phyloP scores from a whole-genome alignment of 2,888 invertebrate species.

The Endomychus coccineus region DNA sequence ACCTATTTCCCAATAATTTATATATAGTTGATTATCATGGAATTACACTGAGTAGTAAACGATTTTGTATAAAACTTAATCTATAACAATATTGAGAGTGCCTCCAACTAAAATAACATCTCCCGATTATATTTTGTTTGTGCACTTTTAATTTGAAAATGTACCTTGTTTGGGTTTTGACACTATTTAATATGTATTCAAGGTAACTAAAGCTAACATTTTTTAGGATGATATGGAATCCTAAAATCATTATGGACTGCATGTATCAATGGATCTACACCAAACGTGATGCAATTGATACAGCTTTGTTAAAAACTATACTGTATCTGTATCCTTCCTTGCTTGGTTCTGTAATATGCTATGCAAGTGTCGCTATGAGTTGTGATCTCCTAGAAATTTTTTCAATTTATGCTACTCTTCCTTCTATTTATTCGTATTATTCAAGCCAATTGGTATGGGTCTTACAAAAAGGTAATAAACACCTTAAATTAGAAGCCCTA shows the following conservation, averaged over 20 bases:
- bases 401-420: not conserved
- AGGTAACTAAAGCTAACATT: too few relatives aligned
- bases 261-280: constrained; percentile 8
- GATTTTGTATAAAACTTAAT: too few relatives aligned
- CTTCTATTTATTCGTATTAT: constrained; percentile 8
- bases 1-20: too few relatives aligned
- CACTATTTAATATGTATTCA: not conserved
- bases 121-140: too few relatives aligned
- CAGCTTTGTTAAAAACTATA: constrained; percentile 6
- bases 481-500: constrained; percentile 3
- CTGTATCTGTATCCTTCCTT: constrained; percentile 9
- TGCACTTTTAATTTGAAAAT: too few relatives aligned
- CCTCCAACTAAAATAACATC: too few relatives aligned
- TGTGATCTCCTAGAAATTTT: constrained; percentile 1
- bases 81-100: too few relatives aligned
- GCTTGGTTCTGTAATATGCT: not conserved
- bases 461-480: constrained; percentile 5
- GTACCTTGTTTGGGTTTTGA: not conserved
- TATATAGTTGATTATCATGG: too few relatives aligned
- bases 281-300: constrained; percentile 2
- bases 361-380: constrained; percentile 6
- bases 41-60: too few relatives aligned
- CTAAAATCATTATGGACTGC: constrained; percentile 2
- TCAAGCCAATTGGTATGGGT: constrained; percentile 8
- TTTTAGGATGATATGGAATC: constrained; percentile 8